A percentile compares a stretch with the other conserved stretches of the same genome.
Conservation (phyloP, 2,888 invertebrate species). For the Antheraea yamamai region DNA sequence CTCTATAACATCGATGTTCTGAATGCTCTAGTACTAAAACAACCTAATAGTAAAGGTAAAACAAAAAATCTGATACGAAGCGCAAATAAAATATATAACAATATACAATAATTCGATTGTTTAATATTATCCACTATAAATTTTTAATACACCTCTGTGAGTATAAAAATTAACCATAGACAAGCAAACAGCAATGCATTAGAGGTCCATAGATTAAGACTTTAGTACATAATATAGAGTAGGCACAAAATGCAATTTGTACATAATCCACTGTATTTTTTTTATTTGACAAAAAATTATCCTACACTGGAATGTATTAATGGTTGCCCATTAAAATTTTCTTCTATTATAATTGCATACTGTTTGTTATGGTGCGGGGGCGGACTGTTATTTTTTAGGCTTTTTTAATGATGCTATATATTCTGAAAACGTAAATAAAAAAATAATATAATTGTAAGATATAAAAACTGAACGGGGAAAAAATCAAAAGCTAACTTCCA, state of each 20-base stretch:
- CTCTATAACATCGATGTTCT: not conserved
- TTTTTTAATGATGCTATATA: conserved; percentile 77
- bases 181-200: not conserved
- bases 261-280: not conserved
- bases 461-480: conserved; percentile 26
- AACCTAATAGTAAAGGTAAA: too few relatives aligned
- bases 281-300: not conserved
- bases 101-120: not conserved
- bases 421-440: conserved; percentile 78
- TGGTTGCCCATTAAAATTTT: conserved; percentile 7
- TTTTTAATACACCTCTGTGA: not conserved
- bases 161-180: not conserved
- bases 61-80: not conserved
- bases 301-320: conserved; percentile 9
- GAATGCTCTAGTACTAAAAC: too few relatives aligned
- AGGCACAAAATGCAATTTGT: not conserved
- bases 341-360: conserved; percentile 2
- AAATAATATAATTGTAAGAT: conserved; percentile 38
- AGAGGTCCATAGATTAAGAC: not conserved
- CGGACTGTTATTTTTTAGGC: conserved; percentile 69
- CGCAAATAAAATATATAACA: not conserved
- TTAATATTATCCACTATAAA: not conserved
- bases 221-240: not conserved
- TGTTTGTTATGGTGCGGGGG: conserved; percentile 35
- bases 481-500: not conserved